Evolutionary conservation across 2,113 vertebrate species (phyloP).

Genomic region (Axis porcinus): DNA sequence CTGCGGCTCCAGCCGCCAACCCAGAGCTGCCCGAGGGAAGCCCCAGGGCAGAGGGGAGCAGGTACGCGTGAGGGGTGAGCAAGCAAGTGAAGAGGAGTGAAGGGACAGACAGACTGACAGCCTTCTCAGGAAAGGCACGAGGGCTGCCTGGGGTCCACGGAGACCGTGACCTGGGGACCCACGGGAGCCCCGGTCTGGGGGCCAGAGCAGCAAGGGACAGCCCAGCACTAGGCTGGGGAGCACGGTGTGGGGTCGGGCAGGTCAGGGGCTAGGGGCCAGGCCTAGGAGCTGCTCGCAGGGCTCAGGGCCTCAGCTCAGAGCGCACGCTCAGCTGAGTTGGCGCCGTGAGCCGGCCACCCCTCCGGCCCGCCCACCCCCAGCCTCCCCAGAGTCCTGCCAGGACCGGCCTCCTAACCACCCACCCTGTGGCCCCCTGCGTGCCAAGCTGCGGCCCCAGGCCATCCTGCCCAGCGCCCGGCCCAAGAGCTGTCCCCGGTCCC

Average conservation of each 20-base stretch:
- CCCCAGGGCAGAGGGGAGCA: neutral
- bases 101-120: rapidly evolving
- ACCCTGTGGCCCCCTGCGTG: rapidly evolving
- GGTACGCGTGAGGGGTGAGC: rapidly evolving
- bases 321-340: neutral
- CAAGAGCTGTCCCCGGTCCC: neutral
- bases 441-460: neutral
- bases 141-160: rapidly evolving
- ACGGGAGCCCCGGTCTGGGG: rapidly evolving
- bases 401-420: rapidly evolving
- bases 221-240: rapidly evolving
- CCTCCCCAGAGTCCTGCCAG: neutral
- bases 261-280: rapidly evolving
- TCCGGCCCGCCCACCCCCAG: rapidly evolving
- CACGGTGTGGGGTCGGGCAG: rapidly evolving
- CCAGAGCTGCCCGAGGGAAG: neutral
- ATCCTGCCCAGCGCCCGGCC: neutral
- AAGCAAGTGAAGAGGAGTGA: neutral
- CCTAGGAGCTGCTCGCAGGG: no score
- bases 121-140: no score
- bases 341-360: rapidly evolving
- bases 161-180: neutral
- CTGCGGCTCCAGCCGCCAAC: neutral
- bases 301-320: rapidly evolving
- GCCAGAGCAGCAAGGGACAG: neutral